phyloP scores from a whole-genome alignment of 2,113 vertebrate species.

The Nyctereutes procyonoides region DNA sequence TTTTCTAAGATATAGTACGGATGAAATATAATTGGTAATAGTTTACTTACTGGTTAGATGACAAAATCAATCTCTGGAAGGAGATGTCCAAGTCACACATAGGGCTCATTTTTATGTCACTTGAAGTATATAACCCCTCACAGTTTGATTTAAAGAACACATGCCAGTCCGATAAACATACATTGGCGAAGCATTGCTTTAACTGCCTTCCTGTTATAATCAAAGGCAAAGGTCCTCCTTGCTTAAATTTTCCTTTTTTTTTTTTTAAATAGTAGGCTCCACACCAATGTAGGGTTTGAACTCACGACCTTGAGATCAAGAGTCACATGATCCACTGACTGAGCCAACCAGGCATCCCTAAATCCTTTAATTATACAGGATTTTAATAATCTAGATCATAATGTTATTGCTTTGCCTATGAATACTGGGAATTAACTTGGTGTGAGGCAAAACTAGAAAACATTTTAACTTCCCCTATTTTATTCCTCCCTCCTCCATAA shows the following conservation, averaged over 20 bases:
- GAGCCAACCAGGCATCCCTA: not conserved
- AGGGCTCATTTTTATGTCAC: constrained; percentile 35
- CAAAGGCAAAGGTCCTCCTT: constrained; percentile 35
- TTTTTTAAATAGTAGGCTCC: not conserved
- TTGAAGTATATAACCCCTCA: not conserved
- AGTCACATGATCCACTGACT: not conserved
- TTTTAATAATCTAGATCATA: constrained; percentile 4
- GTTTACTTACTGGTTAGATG: constrained; percentile 35
- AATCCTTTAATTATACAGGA: constrained; percentile 34
- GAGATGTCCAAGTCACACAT: not conserved
- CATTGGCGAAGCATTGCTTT: constrained; percentile 38
- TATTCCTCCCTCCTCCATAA: not conserved
- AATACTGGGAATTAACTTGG: not conserved
- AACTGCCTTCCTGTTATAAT: constrained; percentile 17
- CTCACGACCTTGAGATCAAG: not conserved
- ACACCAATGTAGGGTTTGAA: not conserved
- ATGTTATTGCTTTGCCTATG: not conserved
- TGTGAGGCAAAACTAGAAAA: not conserved
- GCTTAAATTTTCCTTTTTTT: constrained; percentile 16
- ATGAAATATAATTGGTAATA: constrained; percentile 7
- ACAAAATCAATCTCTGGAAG: constrained; percentile 49
- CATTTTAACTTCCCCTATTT: constrained; percentile 9
- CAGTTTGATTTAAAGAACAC: constrained; percentile 14
- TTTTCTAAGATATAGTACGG: not conserved
- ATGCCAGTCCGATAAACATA: not conserved